Percentiles rank a stretch among this genome's conserved stretches.
phyloP scores from a whole-genome alignment of 2,113 vertebrate genomes.

The Pterophyllum scalare region DNA sequence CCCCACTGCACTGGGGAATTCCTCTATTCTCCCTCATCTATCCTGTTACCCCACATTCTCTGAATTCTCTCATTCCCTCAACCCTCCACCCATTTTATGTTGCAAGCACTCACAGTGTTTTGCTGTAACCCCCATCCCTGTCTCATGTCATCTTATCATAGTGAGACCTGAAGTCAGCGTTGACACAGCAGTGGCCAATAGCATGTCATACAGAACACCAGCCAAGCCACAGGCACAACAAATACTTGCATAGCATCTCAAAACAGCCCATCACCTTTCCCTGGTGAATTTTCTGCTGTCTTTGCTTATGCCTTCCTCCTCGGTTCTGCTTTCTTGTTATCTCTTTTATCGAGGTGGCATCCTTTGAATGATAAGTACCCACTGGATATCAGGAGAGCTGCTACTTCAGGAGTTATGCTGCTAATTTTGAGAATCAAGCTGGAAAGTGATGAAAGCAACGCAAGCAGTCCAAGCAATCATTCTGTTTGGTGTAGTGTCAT shows the following conservation, averaged over 20 bases:
- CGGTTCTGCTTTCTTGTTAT: slow-evolving; percentile 28
- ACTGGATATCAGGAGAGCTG: slow-evolving; percentile 40
- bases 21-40: slow-evolving; percentile 14
- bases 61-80: slow-evolving; percentile 37
- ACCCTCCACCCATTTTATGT: slow-evolving; percentile 50
- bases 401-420: slow-evolving; percentile 44
- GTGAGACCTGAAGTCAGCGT: slow-evolving; percentile 36
- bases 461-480: slow-evolving; percentile 18
- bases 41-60: slow-evolving; percentile 20
- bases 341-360: slow-evolving; percentile 42
- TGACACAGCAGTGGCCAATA: slow-evolving; percentile 48
- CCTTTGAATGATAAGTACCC: slow-evolving; percentile 54
- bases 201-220: slow-evolving; percentile 49
- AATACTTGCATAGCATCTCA: slow-evolving; percentile 41
- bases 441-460: slow-evolving; percentile 44
- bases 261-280: slow-evolving; percentile 40
- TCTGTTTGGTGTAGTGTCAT: slow-evolving; percentile 32
- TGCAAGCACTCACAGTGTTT: slow-evolving; percentile 33
- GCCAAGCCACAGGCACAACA: slow-evolving; percentile 38
- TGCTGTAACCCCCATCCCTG: slow-evolving; percentile 38
- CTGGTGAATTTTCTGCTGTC: slow-evolving; percentile 26
- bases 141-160: slow-evolving; percentile 67
- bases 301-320: slow-evolving; percentile 4
- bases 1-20: slow-evolving; percentile 14
- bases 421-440: slow-evolving; percentile 56